Base-by-base conservation (phyloP, 2,888 invertebrate species). In the Amblyteles armatorius region DNA sequence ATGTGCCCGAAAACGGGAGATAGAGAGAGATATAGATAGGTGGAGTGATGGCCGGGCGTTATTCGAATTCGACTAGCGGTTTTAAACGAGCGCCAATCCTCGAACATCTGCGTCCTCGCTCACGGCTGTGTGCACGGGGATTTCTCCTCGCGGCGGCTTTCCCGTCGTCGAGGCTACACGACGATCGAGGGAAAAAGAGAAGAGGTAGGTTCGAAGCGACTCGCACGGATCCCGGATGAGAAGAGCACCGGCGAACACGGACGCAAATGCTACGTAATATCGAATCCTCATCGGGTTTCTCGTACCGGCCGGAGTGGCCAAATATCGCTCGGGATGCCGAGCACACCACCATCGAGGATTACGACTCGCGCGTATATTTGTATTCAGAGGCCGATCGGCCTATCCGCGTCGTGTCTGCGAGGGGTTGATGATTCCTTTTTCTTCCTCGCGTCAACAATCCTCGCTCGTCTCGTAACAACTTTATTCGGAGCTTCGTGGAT, bases 61-160 rank as follows among this genome's bases (percentile, higher is more conserved):
- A 85, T 84, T 80, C 84, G 85, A 76, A 85, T 82, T 85, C 85
- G 85, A 87, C 87, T 84, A 85, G 82, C 78, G 85, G 84, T 87
- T 87, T 85, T 78, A 82, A 85, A 85, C 85, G 85, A 87, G 82
- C 87, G 82, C 85, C 85, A 80, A 87, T 87, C 80, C 85, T 82
- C 71, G 73, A 87, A 84, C 87, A 87, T 85, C 87, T 87, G 87
- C 80, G 85, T 84, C 87, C 85, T 84, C 82, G 72, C 84, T 73
- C 79, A 74, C 82, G 77, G 67, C 33, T 11, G 3, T 48, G 65
- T 22, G 29, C 71, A 73, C 84, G 73, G 13, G 52, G 85, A 87
- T 87, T 85, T 85, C 85, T 84, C 74, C 73, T 52, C 74, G 71
- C 55, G 48, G 67, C 60, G 67, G 74, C 40, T 13, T 68, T 57